These are phyloP conservation scores for Hypercompe scribonia DNA, from an alignment of 2,888 invertebrate species.

Conservation along the genomic window DNA sequence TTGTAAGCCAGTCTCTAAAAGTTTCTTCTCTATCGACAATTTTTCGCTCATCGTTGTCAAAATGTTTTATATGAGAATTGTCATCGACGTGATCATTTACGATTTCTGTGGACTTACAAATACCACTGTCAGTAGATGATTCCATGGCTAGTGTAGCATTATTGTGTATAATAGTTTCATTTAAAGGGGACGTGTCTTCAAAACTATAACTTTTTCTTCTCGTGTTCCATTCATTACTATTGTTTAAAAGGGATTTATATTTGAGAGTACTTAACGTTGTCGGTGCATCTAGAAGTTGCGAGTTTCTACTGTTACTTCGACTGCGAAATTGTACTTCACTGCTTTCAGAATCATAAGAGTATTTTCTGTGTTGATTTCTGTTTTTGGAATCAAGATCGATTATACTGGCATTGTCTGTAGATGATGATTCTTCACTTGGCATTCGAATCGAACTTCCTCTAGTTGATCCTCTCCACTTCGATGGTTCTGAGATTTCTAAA, in stretches of 20 bases:
- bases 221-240: constrained; percentile 88
- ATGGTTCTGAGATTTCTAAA: constrained; percentile 83
- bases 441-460: constrained; percentile 89
- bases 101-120: constrained; percentile 90
- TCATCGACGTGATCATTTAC: constrained; percentile 77
- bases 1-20: constrained; percentile 79
- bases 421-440: constrained; percentile 86
- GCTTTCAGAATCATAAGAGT: constrained; percentile 74
- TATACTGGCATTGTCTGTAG: constrained; percentile 80
- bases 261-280: constrained; percentile 76
- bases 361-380: constrained; percentile 68
- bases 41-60: constrained; percentile 57
- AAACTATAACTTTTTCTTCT: constrained; percentile 93
- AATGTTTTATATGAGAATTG: constrained; percentile 50
- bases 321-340: constrained; percentile 68
- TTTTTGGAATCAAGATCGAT: constrained; percentile 75
- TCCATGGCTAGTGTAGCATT: constrained; percentile 87
- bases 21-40: constrained; percentile 67
- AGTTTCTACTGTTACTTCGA: constrained; percentile 64
- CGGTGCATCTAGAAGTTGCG: constrained; percentile 75
- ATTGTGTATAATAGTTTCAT: constrained; percentile 67
- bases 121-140: constrained; percentile 92
- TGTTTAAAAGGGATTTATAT: constrained; percentile 78
- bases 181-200: constrained; percentile 76
- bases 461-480: constrained; percentile 90